A percentile compares a stretch with the other conserved stretches of the same genome.
These are phyloP conservation scores for Columbina picui DNA, from an alignment of 2,113 vertebrate species.

Conservation along the genomic window DNA sequence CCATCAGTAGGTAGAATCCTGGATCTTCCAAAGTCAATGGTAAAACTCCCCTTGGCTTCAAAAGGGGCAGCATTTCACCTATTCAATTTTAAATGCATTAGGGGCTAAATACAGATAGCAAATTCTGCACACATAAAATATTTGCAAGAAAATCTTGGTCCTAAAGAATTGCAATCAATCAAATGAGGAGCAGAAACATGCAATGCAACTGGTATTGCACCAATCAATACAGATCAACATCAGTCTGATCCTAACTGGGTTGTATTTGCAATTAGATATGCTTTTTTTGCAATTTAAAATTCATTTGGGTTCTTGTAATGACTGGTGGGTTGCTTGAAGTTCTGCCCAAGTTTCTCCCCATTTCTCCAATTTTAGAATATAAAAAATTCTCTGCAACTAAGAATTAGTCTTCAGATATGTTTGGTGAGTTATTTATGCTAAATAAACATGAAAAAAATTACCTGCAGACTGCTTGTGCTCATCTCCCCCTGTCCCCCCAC, in stretches of 20 bases:
- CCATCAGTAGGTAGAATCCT: neutral
- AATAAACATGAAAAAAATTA: slow-evolving; percentile 41
- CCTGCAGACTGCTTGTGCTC: slow-evolving; percentile 45
- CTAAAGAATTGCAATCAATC: neutral
- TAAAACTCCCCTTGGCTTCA: neutral
- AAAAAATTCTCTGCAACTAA: neutral
- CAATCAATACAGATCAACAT: slow-evolving; percentile 29
- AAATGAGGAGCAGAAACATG: neutral
- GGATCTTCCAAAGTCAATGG: neutral
- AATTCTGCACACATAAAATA: neutral
- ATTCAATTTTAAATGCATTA: neutral
- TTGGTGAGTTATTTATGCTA: slow-evolving; percentile 31
- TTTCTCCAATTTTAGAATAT: neutral
- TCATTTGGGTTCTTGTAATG: neutral
- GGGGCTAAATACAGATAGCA: neutral
- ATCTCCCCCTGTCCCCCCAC: neutral
- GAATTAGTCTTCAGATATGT: neutral
- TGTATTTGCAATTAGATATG: neutral
- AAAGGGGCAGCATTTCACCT: neutral
- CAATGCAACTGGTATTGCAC: neutral
- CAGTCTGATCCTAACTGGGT: neutral
- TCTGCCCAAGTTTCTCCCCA: neutral
- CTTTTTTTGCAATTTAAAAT: neutral
- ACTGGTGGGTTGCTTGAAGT: neutral
- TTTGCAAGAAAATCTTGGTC: neutral